phyloP scores from a whole-genome alignment of 2,888 invertebrate genomes.

The Xestia xanthographa region DNA sequence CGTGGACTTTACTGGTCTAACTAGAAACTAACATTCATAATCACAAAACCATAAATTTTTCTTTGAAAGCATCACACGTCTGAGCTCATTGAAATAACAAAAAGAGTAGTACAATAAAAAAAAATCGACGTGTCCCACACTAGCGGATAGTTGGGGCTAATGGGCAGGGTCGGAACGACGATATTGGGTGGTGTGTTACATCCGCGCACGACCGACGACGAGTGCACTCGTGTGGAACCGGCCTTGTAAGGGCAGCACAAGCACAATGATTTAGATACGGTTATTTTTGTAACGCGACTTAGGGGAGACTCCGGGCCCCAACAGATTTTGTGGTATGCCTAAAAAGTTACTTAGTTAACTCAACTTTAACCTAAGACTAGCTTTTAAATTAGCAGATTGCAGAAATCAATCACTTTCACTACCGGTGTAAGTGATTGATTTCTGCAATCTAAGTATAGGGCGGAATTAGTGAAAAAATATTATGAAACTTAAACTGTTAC shows the following conservation, averaged over 20 bases:
- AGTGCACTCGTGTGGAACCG: constrained; percentile 81
- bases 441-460: no score
- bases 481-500: no score
- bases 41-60: background rate
- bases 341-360: background rate
- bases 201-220: constrained; percentile 79
- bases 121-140: constrained; percentile 45
- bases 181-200: constrained; percentile 85
- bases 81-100: constrained; percentile 43
- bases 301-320: constrained; percentile 7
- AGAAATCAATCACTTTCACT: background rate
- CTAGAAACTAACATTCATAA: background rate
- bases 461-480: no score
- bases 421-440: no score
- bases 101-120: constrained; percentile 51
- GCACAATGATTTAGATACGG: constrained; percentile 57
- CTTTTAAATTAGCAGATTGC: background rate
- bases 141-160: constrained; percentile 71
- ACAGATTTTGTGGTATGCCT: constrained; percentile 8
- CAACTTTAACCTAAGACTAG: background rate
- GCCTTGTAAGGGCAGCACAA: constrained; percentile 69
- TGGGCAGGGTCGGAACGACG: constrained; percentile 71
- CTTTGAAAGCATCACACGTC: constrained; percentile 15
- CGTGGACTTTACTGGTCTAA: background rate
- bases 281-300: constrained; percentile 37